Evolutionary conservation across 1,140 invertebrate species (phyloP), one percentile per base, ranked within the genome.

Genomic region (Zaprionus gabonicus): DNA sequence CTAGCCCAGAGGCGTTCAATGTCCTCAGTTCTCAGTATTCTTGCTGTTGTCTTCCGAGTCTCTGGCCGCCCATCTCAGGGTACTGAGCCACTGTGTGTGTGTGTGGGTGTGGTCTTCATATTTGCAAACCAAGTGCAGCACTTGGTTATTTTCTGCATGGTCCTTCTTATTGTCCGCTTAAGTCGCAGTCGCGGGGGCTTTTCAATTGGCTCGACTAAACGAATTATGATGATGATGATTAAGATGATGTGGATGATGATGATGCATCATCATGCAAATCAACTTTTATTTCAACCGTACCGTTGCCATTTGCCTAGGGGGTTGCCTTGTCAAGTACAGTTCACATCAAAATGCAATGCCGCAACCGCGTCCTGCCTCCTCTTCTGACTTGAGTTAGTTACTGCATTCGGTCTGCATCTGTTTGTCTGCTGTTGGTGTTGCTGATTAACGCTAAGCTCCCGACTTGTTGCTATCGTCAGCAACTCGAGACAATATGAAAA

Each of bases 71-170:
- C 27, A 27, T 9, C 15, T 46, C 25, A n/a, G 15, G 25, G 1
- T 65, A 13, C 44, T 17, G 13, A 23, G 17, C 6, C 6, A 6
- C 31, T 13, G 15, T 58, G 10, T 20, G 4, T 34, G 31, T 28
- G 12, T 28, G 12, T 31, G 17, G 28, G 56, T 69, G 71, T 59
- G 71, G 75, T 63, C 58, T 72, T 86, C 82, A 86, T 87, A 77
- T 86, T 85, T 86, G 80, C 55, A 72, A 73, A 77, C 82, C 83
- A 87, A 86, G 80, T 82, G 77, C 67, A 70, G 77, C 80, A 87
- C 73, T 86, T 82, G 80, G 69, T 80, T 86, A 86, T 86, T 87
- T 82, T 87, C 80, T 82, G 83, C 72, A 34, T 63, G 71, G 76
- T 75, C 65, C 55, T 73, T 71, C 65, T 71, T 57, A 56, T 74